Conservation (phyloP, 2,888 invertebrate genomes). For the Trachelus troglodyta region DNA sequence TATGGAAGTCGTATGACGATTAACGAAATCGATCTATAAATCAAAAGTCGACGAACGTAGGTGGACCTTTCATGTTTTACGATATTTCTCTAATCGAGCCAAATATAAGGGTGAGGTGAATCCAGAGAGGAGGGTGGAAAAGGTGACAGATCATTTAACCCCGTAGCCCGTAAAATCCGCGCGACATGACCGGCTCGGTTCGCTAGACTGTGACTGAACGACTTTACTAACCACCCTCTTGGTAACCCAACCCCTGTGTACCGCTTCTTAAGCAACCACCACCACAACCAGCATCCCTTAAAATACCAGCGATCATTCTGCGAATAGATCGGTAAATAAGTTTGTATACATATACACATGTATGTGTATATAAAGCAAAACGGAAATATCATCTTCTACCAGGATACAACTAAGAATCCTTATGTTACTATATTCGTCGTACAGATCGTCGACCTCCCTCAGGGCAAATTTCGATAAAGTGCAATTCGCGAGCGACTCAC, state of each 20-base stretch:
- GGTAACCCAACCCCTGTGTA: neutral
- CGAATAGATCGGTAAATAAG: neutral
- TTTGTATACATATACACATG: neutral
- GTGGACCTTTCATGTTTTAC: conserved; percentile 6
- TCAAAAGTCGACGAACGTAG: neutral
- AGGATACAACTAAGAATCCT: neutral
- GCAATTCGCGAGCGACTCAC: neutral
- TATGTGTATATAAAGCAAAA: neutral
- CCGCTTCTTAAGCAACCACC: neutral
- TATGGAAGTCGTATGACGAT: neutral
- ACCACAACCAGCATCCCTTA: neutral
- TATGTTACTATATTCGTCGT: neutral
- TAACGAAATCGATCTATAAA: neutral
- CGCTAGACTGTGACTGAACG: conserved; percentile 51
- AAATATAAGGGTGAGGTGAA: neutral
- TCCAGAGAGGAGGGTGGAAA: conserved; percentile 32
- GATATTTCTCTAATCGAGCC: conserved; percentile 17
- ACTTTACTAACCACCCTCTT: conserved; percentile 17
- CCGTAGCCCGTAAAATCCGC: conserved; percentile 51
- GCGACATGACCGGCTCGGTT: conserved; percentile 31
- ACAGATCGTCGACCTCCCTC: neutral
- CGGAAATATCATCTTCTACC: neutral
- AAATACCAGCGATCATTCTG: neutral
- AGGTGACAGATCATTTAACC: conserved; percentile 59
- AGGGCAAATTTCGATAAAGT: neutral